A percentile compares a stretch with the other conserved stretches of the same genome.
These are phyloP conservation scores for Sicus ferrugineus DNA, from an alignment of 2,888 invertebrate species.

Conservation along the genomic window DNA sequence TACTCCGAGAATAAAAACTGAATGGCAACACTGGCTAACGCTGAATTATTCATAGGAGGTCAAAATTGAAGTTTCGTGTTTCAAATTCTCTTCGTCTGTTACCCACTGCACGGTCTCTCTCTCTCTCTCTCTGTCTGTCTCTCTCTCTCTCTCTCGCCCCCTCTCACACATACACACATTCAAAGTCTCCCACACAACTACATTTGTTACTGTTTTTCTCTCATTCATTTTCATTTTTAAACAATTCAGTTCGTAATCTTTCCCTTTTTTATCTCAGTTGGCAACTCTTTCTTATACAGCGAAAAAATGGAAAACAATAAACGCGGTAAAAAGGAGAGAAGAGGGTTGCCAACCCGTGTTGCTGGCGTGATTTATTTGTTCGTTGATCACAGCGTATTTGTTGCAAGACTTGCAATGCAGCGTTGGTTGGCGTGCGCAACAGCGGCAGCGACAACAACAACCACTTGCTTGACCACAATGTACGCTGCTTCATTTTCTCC, in stretches of 20 bases:
- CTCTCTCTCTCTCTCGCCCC: neutral
- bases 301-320: neutral
- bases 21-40: neutral
- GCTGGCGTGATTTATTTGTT: constrained; percentile 6
- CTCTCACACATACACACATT: too few relatives aligned
- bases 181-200: neutral
- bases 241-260: neutral
- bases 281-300: neutral
- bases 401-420: neutral
- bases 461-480: neutral
- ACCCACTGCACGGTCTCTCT: neutral
- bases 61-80: constrained; percentile 10
- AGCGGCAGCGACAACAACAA: neutral
- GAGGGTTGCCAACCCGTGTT: neutral
- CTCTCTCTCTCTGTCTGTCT: neutral
- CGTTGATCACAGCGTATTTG: neutral
- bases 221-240: neutral
- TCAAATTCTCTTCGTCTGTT: neutral
- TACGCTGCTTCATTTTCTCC: constrained; percentile 2
- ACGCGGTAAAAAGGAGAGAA: neutral
- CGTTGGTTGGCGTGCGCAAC: too few relatives aligned
- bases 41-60: constrained; percentile 1
- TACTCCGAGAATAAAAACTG: neutral
- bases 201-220: neutral
- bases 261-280: neutral